Evolutionary conservation across 2,888 invertebrate species (phyloP).

Genomic region (Pasiphila rectangulata): DNA sequence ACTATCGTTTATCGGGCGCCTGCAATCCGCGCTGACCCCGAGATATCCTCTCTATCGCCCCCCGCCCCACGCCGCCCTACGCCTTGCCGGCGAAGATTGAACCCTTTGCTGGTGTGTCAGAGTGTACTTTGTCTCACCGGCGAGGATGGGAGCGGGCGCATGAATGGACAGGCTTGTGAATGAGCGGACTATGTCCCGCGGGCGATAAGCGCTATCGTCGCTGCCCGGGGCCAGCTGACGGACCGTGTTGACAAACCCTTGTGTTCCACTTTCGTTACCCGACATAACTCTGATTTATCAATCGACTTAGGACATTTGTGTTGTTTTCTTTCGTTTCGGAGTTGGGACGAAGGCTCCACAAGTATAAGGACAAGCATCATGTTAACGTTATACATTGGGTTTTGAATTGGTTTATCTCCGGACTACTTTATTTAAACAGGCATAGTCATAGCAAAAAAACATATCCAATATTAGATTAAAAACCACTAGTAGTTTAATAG

Average conservation of each 20-base stretch:
- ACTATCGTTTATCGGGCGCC: constrained; percentile 73
- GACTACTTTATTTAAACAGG: too few relatives aligned
- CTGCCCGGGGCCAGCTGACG: constrained; percentile 76
- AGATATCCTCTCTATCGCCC: constrained; percentile 73
- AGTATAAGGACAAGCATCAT: too few relatives aligned
- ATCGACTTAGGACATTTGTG: constrained; percentile 39
- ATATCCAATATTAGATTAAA: too few relatives aligned
- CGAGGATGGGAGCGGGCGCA: constrained; percentile 54
- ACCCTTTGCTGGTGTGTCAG: constrained; percentile 52
- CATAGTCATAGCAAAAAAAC: too few relatives aligned
- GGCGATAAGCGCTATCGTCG: constrained; percentile 75
- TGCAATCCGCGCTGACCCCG: constrained; percentile 80
- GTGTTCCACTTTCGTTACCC: constrained; percentile 73
- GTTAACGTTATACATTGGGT: too few relatives aligned
- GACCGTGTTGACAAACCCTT: constrained; percentile 78
- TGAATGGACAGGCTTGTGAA: constrained; percentile 79
- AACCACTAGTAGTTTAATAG: too few relatives aligned
- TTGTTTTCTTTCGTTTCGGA: background rate
- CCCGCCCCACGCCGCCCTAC: constrained; percentile 29
- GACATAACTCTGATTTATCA: constrained; percentile 66
- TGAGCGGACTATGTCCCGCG: constrained; percentile 79
- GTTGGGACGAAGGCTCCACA: too few relatives aligned
- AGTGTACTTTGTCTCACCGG: constrained; percentile 47
- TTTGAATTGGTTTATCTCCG: too few relatives aligned
- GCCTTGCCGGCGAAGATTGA: constrained; percentile 43